Evolutionary conservation across 2,113 vertebrate genomes (phyloP).

Genomic region (Oxyura jamaicensis): DNA sequence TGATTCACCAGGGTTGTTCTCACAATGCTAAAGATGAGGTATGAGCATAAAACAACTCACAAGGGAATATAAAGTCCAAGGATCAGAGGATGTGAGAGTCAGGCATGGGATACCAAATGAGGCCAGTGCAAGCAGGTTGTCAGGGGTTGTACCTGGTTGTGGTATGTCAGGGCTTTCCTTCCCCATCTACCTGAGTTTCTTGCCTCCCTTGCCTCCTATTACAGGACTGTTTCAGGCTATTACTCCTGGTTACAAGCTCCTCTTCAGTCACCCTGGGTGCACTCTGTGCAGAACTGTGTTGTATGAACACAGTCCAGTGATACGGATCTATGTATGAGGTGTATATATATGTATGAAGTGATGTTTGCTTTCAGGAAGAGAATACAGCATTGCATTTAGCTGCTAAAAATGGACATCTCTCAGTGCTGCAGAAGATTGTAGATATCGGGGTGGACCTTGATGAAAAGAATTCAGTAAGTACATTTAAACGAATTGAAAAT

Average conservation of each 20-base stretch:
- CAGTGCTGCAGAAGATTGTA: constrained; percentile 81
- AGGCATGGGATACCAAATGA: not conserved
- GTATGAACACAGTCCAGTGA: not conserved
- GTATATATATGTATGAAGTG: not conserved
- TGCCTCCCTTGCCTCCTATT: not conserved
- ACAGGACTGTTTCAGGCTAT: not conserved
- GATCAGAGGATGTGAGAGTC: not conserved
- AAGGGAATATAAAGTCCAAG: not conserved
- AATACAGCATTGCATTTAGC: constrained; percentile 88
- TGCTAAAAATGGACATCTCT: constrained; percentile 78
- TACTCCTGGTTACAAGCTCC: not conserved
- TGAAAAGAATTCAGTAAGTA: constrained; percentile 83
- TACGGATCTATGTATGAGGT: not conserved
- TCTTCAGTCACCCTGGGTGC: not conserved
- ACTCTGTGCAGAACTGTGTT: not conserved
- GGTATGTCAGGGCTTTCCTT: not conserved
- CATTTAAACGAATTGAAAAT: not conserved
- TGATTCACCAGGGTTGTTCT: constrained; percentile 83
- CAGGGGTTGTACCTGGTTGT: not conserved
- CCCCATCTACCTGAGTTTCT: not conserved
- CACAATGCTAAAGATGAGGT: constrained; percentile 88
- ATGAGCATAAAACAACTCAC: not conserved
- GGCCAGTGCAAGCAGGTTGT: not conserved
- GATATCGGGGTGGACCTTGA: constrained; percentile 78
- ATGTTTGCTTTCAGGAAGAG: constrained; percentile 76